Base-by-base conservation (phyloP, 2,888 invertebrate genomes). In the Parascotia fuliginaria region DNA sequence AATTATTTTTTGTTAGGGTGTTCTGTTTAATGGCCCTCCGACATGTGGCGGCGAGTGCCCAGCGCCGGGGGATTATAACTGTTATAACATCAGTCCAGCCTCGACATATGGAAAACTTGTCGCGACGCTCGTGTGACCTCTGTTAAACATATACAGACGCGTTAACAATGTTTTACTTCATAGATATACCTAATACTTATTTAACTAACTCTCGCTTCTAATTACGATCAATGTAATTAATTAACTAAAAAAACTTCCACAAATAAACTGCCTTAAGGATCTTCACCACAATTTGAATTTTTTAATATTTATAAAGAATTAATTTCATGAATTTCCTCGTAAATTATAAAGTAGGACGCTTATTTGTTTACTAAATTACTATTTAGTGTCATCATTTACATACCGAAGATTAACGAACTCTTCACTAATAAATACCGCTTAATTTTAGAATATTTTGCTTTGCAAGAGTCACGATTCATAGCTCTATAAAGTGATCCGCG, bases 1-100 rank as follows among this genome's bases (percentile, higher is more conserved):
- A 85, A 89, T 90, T 88, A 90, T 85, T 87, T 89, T 89, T 89
- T 87, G 86, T 87, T 80, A 77, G 86, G 81, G 83, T 77, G 80
- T 79, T 75, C 75, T 68, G 68, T 85, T 83, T 86, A 85, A 88
- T 83, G 84, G 83, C 75, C 76, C 74, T 83, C 61, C 78, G 85
- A 86, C 89, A 88, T 89, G 78, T 85, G 89, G 87, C 67, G 56
- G 65, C 70, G 65, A 59, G 57, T 46, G 62, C 57, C 47, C 32
- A 49, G 49, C 65, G 58, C 54, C 43, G 59, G 49, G 57, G 65
- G 54, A 75, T 72, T 72, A n/a, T n/a, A 69, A 74, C 63, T 70
- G 70, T 59, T 73, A 64, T 74, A 72, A 70, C 74, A 74, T 62
- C 64, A 55, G 59, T 45, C 64, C 57, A 47, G 55, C 56, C 55